A percentile compares a stretch with the other conserved stretches of the same genome.
Conservation (phyloP, 2,888 invertebrate species). For the Odontocerum albicorne region DNA sequence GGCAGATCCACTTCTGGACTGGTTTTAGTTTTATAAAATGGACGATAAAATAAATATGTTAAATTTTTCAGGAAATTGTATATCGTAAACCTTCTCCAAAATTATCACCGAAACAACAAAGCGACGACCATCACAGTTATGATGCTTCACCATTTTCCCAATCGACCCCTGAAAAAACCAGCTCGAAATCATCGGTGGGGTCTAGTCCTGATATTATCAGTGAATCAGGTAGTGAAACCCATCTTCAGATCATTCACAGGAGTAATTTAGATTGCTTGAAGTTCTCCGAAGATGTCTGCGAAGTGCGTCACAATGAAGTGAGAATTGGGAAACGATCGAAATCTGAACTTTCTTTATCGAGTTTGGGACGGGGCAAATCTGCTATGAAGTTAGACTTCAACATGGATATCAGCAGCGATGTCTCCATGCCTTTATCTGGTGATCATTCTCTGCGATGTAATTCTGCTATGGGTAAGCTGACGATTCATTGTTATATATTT, state of each 20-base stretch:
- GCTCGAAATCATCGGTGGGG: slow-evolving; percentile 20
- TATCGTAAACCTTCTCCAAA: background rate
- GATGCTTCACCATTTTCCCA: slow-evolving; percentile 31
- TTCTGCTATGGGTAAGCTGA: slow-evolving; percentile 30
- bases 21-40: no score
- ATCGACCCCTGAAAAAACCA: slow-evolving; percentile 34
- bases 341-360: slow-evolving; percentile 42
- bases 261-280: slow-evolving; percentile 3
- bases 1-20: no score
- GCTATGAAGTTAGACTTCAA: slow-evolving; percentile 57
- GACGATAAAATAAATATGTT: no score
- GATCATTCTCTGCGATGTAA: slow-evolving; percentile 41
- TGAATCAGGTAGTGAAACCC: slow-evolving; percentile 16
- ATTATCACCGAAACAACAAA: slow-evolving; percentile 11
- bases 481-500: no score
- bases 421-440: slow-evolving; percentile 48
- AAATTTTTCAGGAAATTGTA: slow-evolving; percentile 3
- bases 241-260: slow-evolving; percentile 6
- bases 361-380: slow-evolving; percentile 51
- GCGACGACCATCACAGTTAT: slow-evolving; percentile 16
- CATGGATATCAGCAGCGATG: slow-evolving; percentile 58
- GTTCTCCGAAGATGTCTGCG: slow-evolving; percentile 16
- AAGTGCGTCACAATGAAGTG: slow-evolving; percentile 8
- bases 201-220: no score
- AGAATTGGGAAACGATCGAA: slow-evolving; percentile 13